phyloP scores from a whole-genome alignment of 2,888 invertebrate genomes.

The Drosophila merina region DNA sequence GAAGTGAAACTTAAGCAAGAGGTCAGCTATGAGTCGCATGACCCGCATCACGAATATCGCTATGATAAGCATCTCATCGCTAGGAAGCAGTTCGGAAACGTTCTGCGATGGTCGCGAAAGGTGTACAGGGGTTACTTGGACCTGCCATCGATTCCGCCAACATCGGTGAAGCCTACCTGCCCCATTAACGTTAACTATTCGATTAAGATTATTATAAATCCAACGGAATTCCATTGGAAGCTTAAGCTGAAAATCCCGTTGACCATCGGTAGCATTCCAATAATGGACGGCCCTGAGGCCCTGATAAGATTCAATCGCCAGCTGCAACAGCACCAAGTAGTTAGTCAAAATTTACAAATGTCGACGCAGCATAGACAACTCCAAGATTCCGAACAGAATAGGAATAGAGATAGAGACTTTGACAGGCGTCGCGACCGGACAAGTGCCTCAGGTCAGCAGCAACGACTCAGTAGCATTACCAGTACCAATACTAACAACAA shows the following conservation, averaged over 20 bases:
- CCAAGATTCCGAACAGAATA: constrained; percentile 22
- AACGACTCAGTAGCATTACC: constrained; percentile 38
- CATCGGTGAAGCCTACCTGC: constrained; percentile 89
- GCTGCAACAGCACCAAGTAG: constrained; percentile 74
- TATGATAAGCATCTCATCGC: constrained; percentile 82
- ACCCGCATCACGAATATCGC: constrained; percentile 83
- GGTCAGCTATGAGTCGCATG: constrained; percentile 82
- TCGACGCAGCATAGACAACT: constrained; percentile 59
- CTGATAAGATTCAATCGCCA: constrained; percentile 64
- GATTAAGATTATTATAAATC: constrained; percentile 86
- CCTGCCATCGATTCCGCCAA: constrained; percentile 90
- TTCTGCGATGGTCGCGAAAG: constrained; percentile 86
- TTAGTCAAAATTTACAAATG: constrained; percentile 75
- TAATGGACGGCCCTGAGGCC: constrained; percentile 86
- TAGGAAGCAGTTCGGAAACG: constrained; percentile 85
- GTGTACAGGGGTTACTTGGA: constrained; percentile 87
- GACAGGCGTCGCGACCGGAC: constrained; percentile 14
- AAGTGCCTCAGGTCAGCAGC: constrained; percentile 48
- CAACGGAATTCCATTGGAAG: constrained; percentile 88
- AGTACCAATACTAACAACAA: constrained; percentile 46
- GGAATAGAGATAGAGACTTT: constrained; percentile 9
- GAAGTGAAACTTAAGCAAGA: constrained; percentile 88
- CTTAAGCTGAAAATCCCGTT: constrained; percentile 87
- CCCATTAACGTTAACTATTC: constrained; percentile 90
- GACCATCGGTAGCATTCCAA: constrained; percentile 86